Evolutionary conservation across 2,888 invertebrate species (phyloP).

Genomic region (Aethes cnicana): DNA sequence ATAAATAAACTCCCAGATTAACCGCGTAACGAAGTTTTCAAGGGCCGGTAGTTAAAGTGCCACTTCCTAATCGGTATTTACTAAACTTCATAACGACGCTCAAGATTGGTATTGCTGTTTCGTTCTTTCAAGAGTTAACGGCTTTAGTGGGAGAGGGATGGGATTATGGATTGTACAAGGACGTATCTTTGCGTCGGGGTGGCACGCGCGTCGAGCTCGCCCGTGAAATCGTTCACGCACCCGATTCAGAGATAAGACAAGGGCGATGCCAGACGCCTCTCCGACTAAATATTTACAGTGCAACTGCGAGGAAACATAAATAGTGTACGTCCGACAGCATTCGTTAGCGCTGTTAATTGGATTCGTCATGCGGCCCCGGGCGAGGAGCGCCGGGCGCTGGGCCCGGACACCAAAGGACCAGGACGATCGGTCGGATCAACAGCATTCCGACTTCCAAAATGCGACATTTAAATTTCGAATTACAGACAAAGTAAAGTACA

Average conservation of each 20-base stretch:
- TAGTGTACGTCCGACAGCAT: conserved; percentile 68
- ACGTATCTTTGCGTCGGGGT: conserved; percentile 59
- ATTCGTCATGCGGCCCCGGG: conserved; percentile 67
- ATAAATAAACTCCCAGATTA: conserved; percentile 63
- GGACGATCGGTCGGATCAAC: too few relatives aligned
- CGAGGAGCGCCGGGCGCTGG: conserved; percentile 39
- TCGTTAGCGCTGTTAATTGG: conserved; percentile 76
- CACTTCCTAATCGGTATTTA: conserved; percentile 68
- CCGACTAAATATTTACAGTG: conserved; percentile 77
- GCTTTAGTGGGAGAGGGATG: too few relatives aligned
- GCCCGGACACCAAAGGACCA: conserved; percentile 23
- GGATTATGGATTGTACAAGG: too few relatives aligned
- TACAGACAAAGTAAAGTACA: conserved; percentile 1
- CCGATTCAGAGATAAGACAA: conserved; percentile 70
- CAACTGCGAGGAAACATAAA: conserved; percentile 75
- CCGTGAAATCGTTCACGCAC: conserved; percentile 59
- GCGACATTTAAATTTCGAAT: background rate
- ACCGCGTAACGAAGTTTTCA: conserved; percentile 56
- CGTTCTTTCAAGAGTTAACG: too few relatives aligned
- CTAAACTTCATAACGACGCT: too few relatives aligned
- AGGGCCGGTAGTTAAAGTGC: conserved; percentile 53
- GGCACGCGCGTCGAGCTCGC: conserved; percentile 47
- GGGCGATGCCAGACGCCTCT: conserved; percentile 71
- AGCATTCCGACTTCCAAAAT: background rate
- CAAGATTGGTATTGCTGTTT: too few relatives aligned